These are phyloP conservation scores for Hetaerina titia DNA, from an alignment of 2,888 invertebrate genomes.

Conservation along the genomic window DNA sequence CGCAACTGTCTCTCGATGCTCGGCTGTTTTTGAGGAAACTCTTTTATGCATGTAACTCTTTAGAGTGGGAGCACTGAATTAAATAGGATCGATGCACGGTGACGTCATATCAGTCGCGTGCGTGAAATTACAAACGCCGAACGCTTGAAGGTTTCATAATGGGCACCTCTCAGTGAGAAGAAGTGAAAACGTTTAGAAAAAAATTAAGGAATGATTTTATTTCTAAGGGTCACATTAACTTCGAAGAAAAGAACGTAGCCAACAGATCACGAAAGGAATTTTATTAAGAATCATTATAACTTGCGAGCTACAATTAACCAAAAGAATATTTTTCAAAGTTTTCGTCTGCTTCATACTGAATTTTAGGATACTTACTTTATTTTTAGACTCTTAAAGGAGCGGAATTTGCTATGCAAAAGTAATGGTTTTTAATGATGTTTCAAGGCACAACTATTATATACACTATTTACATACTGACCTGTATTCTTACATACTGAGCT, in stretches of 20 bases:
- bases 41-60: neutral
- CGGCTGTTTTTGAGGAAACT: neutral
- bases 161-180: neutral
- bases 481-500: too few relatives aligned
- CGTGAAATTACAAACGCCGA: constrained; percentile 25
- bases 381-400: too few relatives aligned
- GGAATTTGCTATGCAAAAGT: too few relatives aligned
- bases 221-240: neutral
- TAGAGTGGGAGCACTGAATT: neutral
- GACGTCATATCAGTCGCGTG: constrained; percentile 34
- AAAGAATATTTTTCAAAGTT: neutral
- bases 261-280: neutral
- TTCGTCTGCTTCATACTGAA: too few relatives aligned
- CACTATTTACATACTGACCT: too few relatives aligned
- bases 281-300: neutral
- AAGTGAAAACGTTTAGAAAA: neutral
- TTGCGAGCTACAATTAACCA: neutral
- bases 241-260: neutral
- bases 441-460: too few relatives aligned
- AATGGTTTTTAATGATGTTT: too few relatives aligned
- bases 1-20: neutral
- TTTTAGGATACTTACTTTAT: too few relatives aligned
- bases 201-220: neutral
- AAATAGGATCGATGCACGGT: neutral
- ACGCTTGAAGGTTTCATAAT: neutral